Conservation (phyloP, 2,113 vertebrate species). For the Catharus minimus region DNA sequence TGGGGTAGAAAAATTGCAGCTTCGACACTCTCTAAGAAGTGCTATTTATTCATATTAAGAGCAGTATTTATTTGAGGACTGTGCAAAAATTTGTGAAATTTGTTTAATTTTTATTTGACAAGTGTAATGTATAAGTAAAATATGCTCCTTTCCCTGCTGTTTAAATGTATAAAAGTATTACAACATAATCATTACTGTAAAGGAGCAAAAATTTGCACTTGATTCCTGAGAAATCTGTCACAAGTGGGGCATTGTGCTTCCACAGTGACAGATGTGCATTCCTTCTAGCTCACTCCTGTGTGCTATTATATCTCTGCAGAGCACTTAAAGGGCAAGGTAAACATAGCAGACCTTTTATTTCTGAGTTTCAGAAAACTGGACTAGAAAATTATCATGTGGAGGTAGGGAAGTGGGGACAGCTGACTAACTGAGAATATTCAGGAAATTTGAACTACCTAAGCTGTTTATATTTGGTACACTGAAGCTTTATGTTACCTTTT, state of each 20-base stretch:
- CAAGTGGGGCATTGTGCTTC: background rate
- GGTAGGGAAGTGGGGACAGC: rapidly evolving
- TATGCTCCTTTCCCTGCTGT: background rate
- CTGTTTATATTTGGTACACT: background rate
- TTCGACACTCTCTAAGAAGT: background rate
- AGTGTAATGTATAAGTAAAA: background rate
- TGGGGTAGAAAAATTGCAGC: background rate
- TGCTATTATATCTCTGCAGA: background rate
- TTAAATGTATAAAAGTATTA: background rate
- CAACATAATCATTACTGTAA: background rate
- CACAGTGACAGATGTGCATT: background rate
- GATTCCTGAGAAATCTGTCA: background rate
- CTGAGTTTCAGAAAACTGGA: background rate
- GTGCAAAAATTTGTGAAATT: background rate
- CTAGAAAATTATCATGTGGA: background rate
- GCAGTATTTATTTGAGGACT: background rate
- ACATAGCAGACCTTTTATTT: background rate
- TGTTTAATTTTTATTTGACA: background rate
- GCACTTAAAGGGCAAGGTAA: background rate
- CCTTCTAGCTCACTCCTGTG: background rate
- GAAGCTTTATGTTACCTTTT: background rate
- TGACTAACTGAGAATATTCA: background rate
- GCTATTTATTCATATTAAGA: background rate
- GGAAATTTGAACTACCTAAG: background rate
- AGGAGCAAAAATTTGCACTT: background rate